Base-by-base conservation (phyloP, 2,888 invertebrate genomes). In the Phengaris alcon region DNA sequence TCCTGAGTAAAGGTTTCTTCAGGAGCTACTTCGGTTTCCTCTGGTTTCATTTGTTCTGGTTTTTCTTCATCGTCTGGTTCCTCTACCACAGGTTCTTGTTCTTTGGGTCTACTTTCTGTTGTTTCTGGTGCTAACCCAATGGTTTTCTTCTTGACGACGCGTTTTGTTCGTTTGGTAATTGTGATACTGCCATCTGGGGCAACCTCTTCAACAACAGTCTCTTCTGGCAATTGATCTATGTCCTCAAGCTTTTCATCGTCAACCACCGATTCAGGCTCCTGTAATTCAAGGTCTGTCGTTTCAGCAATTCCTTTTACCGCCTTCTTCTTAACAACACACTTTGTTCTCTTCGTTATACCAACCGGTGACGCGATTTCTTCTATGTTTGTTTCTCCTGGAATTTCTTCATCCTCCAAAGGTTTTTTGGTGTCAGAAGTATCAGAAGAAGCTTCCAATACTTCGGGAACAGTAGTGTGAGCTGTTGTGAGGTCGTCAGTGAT, bases 301-400 rank as follows among this genome's bases (percentile, higher is more conserved):
- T 81, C 82, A 0, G 80, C 78, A 78, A 79, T 79, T 3, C 74
- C 52, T 68, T 80, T 82, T 3, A 81, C 87, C 74, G 83, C 83
- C 68, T 83, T 83, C 79, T 87, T 91, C 81, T 81, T 81, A 75
- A 82, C 79, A 76, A 85, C 46, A 13, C 74, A 74, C 15, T 76
- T 73, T 8, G 76, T 73, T 10, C 15, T 72, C 76, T 76, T 75
- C 76, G 74, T 83, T 85, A 84, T 74, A 79, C 84, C 82, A 46
- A 83, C 82, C 0, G 81, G 75, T 3, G 79, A 68, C 8, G 84
- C 82, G 2, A 86, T 80, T 76, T 92, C 90, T 77, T 89, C 86
- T 6, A 85, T 79, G 0, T 81, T 79, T 0, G 86, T 84, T n/a
- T 82, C 80, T 75, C 83, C 85, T 0, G 75, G 73, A 10, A 79